Conservation (phyloP, 2,888 invertebrate species). For the Pocota personata region DNA sequence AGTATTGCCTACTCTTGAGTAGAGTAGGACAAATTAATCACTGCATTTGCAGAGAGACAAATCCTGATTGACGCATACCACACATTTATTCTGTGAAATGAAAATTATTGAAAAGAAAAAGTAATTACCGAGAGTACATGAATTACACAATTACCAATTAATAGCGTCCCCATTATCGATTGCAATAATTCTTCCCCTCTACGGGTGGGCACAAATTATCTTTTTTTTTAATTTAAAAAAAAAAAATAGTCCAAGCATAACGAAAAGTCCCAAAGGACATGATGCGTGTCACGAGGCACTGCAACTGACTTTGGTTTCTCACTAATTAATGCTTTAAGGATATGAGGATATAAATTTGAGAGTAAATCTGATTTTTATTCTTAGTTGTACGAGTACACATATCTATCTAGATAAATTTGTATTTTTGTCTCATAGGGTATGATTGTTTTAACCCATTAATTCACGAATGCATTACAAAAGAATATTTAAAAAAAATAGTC, state of each 20-base stretch:
- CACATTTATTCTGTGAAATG: background rate
- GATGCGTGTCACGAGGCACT: background rate
- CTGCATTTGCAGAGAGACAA: no score
- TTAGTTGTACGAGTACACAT: background rate
- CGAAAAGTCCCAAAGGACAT: background rate
- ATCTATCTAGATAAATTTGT: background rate
- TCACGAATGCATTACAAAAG: no score
- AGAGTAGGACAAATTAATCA: no score
- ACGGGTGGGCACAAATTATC: background rate
- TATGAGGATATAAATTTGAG: background rate
- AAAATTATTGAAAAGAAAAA: background rate
- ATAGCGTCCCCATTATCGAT: slow-evolving; percentile 4
- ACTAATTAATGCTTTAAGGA: slow-evolving; percentile 24
- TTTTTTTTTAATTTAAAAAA: background rate
- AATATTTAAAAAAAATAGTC: no score
- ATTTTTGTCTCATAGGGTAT: no score
- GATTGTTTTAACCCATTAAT: no score
- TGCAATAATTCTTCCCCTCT: background rate
- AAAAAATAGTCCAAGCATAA: background rate
- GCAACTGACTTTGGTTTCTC: slow-evolving; percentile 22
- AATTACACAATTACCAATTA: background rate
- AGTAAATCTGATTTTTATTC: background rate
- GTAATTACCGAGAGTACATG: background rate
- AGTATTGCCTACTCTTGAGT: no score
- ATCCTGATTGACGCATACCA: background rate